Evolutionary conservation across 2,888 invertebrate species (phyloP).

Genomic region (Drosophila melanosoma): DNA sequence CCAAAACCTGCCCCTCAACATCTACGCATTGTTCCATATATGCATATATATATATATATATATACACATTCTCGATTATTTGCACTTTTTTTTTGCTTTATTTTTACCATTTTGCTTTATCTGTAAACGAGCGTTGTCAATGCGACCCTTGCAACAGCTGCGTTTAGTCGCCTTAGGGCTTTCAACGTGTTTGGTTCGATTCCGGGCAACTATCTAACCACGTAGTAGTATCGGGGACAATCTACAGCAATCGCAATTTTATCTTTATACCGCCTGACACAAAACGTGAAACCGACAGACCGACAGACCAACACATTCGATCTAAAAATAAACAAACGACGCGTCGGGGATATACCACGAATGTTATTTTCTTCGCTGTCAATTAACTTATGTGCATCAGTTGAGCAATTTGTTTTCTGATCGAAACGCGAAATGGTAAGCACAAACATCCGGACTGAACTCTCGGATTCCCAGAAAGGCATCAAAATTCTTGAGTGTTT

Average conservation of each 20-base stretch:
- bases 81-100: conserved; percentile 4
- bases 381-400: conserved; percentile 47
- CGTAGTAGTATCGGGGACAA: conserved; percentile 1
- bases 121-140: conserved; percentile 57
- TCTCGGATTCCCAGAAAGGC: conserved; percentile 20
- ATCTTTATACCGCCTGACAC: conserved; percentile 58
- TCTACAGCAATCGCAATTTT: conserved; percentile 23
- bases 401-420: conserved; percentile 51
- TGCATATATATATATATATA: conserved; percentile 8
- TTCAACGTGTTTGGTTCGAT: conserved; percentile 54
- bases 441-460: background rate
- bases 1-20: conserved; percentile 13
- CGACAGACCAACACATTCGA: background rate
- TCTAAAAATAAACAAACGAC: conserved; percentile 31
- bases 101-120: conserved; percentile 59
- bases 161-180: conserved; percentile 64
- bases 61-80: conserved; percentile 3
- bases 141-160: conserved; percentile 43
- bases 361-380: conserved; percentile 3
- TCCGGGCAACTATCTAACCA: conserved; percentile 13
- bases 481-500: background rate
- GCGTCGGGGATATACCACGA: conserved; percentile 19
- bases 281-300: conserved; percentile 3
- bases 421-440: conserved; percentile 71
- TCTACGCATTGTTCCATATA: conserved; percentile 30